A percentile compares a stretch with the other conserved stretches of the same genome.
phyloP scores from a whole-genome alignment of 2,113 vertebrate species.

The Upupa epops region DNA sequence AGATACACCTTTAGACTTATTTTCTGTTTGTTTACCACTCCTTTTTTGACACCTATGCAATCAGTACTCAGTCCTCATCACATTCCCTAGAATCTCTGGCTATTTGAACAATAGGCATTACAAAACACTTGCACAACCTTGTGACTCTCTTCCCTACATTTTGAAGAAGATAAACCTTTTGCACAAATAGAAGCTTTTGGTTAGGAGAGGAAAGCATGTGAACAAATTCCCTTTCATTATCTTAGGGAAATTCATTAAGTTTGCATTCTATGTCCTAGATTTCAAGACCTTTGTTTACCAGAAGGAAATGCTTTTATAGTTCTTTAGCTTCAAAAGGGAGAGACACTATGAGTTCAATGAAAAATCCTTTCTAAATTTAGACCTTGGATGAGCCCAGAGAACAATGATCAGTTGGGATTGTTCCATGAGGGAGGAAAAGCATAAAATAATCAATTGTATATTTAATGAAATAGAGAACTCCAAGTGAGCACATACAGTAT shows the following conservation, averaged over 20 bases:
- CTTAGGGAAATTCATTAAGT: neutral
- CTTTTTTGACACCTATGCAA: neutral
- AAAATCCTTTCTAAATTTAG: neutral
- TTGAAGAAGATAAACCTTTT: neutral
- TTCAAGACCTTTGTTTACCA: neutral
- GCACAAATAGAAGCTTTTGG: neutral
- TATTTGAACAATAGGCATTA: neutral
- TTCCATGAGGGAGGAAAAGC: neutral
- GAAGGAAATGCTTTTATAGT: neutral
- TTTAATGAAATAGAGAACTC: slow-evolving; percentile 12
- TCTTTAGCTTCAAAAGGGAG: neutral
- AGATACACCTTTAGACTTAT: neutral
- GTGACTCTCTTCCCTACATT: neutral
- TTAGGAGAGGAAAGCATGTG: neutral
- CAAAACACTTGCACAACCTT: neutral
- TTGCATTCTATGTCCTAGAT: neutral
- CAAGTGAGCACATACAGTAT: neutral
- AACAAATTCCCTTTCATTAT: neutral
- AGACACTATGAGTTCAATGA: neutral
- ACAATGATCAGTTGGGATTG: neutral
- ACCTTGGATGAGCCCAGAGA: neutral
- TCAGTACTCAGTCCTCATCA: neutral
- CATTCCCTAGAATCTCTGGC: neutral
- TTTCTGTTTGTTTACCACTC: neutral
- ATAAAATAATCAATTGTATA: neutral